phyloP scores from a whole-genome alignment of 1,140 invertebrate species.

The Paraescarpia echinospica region DNA sequence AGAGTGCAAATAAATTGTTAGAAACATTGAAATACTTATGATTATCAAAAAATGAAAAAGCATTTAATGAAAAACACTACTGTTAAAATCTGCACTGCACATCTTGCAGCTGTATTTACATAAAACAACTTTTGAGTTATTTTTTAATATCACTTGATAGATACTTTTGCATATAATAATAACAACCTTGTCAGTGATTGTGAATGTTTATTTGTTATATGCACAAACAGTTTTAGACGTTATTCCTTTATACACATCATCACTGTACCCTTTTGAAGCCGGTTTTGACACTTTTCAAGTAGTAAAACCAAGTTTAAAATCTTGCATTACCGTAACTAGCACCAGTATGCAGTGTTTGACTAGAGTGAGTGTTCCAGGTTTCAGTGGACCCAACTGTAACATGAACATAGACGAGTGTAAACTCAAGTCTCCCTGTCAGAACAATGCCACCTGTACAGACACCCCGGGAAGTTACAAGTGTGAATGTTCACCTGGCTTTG shows the following conservation, averaged over 20 bases:
- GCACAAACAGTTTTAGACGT: background rate
- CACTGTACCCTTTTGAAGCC: background rate
- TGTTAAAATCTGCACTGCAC: too few species aligned
- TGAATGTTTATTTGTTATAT: background rate
- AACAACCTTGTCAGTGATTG: too few species aligned
- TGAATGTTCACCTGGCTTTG: constrained; percentile 82
- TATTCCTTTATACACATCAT: background rate
- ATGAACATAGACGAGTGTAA: constrained; percentile 87
- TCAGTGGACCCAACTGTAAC: constrained; percentile 87
- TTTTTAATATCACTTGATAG: too few species aligned
- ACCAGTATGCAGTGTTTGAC: background rate
- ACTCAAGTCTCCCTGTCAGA: constrained; percentile 77
- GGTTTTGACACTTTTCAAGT: background rate
- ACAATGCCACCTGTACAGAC: constrained; percentile 80
- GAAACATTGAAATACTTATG: too few species aligned
- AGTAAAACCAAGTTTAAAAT: background rate
- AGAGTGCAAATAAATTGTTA: too few species aligned
- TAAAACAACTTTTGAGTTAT: too few species aligned
- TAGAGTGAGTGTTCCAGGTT: constrained; percentile 62
- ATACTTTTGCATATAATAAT: too few species aligned
- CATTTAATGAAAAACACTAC: background rate
- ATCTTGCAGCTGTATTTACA: too few species aligned
- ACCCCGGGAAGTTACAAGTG: constrained; percentile 82
- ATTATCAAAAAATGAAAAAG: background rate
- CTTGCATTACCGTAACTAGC: background rate